Conservation (phyloP, 2,113 vertebrate genomes). For the Gambusia holbrooki region DNA sequence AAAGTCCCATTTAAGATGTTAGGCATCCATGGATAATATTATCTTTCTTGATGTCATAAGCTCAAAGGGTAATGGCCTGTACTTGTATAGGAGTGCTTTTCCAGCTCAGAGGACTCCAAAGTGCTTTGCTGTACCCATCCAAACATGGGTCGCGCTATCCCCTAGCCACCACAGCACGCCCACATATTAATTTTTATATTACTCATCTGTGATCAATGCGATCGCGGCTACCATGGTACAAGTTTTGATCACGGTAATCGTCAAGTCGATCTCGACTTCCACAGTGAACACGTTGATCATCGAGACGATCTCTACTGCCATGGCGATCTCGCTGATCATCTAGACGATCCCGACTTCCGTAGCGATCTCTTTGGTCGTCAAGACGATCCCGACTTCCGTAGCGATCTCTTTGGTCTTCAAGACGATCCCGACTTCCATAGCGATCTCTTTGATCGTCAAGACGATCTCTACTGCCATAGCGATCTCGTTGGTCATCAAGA, state of each 20-base stretch:
- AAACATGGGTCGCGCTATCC: no score
- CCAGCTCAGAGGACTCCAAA: no score
- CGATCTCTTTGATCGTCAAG: background rate
- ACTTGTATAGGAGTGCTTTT: no score
- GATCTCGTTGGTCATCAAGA: constrained; percentile 8
- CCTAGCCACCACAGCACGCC: no score
- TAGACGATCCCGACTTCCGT: constrained; percentile 21
- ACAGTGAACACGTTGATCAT: constrained; percentile 7
- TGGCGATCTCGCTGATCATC: constrained; percentile 16
- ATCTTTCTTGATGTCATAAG: background rate
- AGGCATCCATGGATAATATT: background rate
- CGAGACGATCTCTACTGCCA: constrained; percentile 6
- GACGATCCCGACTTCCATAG: background rate
- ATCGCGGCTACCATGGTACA: constrained; percentile 5
- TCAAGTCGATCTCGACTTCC: constrained; percentile 24
- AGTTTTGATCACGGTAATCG: constrained; percentile 3
- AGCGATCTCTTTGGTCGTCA: background rate
- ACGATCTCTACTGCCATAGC: constrained; percentile 1
- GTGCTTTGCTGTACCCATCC: no score
- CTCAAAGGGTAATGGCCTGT: background rate
- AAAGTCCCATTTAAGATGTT: background rate
- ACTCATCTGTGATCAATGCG: constrained; percentile 24
- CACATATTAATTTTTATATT: background rate
- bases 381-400: constrained; percentile 8
- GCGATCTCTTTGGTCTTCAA: accelerated